Conservation (phyloP, 2,797 vertebrate genomes). For the Sarcophilus harrisii region DNA sequence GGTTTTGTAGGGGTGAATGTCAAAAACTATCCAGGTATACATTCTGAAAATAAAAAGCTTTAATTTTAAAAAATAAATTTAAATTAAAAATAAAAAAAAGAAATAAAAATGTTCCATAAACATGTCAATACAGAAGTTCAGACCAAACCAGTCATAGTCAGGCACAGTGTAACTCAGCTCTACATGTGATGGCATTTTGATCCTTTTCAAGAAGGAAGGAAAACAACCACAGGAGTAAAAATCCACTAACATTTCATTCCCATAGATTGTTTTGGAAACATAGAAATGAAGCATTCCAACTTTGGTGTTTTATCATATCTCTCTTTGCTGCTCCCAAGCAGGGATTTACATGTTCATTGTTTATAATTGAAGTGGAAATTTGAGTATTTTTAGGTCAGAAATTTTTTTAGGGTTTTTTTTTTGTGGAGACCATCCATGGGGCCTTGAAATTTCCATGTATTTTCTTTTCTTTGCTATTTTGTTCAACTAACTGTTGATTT, state of each 20-base stretch:
- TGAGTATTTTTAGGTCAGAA: background rate
- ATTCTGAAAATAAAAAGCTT: no score
- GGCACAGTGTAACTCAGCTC: no score
- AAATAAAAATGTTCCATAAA: background rate
- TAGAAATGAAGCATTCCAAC: background rate
- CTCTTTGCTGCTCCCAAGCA: background rate
- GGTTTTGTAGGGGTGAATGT: no score
- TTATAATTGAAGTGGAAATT: background rate
- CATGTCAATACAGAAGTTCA: background rate
- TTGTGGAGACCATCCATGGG: background rate
- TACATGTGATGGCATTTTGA: no score
- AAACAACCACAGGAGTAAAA: background rate
- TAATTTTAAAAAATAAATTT: no score
- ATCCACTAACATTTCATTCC: background rate
- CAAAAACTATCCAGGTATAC: no score
- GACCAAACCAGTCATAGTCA: no score
- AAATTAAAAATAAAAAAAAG: no score
- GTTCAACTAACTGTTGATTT: constrained; percentile 25
- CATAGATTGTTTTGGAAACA: background rate
- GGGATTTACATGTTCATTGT: background rate
- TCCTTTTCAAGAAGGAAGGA: no score
- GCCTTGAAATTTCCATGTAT: background rate
- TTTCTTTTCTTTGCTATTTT: background rate
- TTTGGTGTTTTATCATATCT: background rate
- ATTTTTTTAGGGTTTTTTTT: background rate